These are phyloP conservation scores for Schrankia costaestrigalis DNA, from an alignment of 2,888 invertebrate genomes.

Conservation along the genomic window DNA sequence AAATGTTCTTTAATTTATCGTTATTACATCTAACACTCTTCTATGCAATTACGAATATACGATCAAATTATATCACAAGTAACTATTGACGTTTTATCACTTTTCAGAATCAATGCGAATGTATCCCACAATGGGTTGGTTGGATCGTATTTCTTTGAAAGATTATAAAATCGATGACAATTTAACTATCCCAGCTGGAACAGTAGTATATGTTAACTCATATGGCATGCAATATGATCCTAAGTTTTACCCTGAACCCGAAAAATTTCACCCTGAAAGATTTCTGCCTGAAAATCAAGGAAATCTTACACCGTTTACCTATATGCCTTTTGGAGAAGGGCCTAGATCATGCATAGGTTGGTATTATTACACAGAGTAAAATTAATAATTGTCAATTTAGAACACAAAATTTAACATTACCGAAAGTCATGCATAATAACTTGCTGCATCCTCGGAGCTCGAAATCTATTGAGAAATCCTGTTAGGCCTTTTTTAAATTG, in stretches of 20 bases:
- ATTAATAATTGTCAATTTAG: no score
- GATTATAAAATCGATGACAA: conserved; percentile 49
- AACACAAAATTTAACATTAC: no score
- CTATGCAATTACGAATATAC: no score
- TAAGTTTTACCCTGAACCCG: conserved; percentile 73
- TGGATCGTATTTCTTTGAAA: conserved; percentile 39
- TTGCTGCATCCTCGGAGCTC: no score
- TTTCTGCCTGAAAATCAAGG: conserved; percentile 79
- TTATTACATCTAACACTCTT: no score
- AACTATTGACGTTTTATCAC: no score
- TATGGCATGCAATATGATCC: conserved; percentile 58
- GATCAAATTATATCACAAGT: no score
- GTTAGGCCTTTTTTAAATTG: no score
- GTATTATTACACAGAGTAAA: no score
- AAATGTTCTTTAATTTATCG: no score
- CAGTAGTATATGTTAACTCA: conserved; percentile 43
- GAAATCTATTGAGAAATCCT: no score
- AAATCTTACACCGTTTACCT: conserved; percentile 48
- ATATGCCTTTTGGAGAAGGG: conserved; percentile 79
- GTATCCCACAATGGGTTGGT: conserved; percentile 51
- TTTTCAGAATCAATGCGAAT: conserved; percentile 45
- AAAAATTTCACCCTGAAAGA: conserved; percentile 76
- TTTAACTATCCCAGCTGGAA: conserved; percentile 44
- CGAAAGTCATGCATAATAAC: no score
- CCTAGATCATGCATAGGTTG: conserved; percentile 82